Base-by-base conservation (phyloP, 1,140 invertebrate genomes). In the Brachionus angularis region DNA sequence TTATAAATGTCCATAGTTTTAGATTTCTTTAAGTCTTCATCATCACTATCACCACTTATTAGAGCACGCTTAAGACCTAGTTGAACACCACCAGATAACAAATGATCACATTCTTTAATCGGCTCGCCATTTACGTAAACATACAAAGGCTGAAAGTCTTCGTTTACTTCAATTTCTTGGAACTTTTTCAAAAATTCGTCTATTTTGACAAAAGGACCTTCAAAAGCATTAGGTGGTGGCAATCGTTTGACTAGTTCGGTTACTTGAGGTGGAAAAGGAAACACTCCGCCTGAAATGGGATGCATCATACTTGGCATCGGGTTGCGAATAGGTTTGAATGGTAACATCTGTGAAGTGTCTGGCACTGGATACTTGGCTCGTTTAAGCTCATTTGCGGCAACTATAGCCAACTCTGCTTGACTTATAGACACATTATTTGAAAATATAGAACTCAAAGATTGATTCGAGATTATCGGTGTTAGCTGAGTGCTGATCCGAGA, bases 271-370 rank as follows among this genome's bases (percentile, higher is more conserved):
- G 94, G 94, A 75, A 91, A 85, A 0, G 93, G 93, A 83, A 97
- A 98, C 1, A 88, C 85, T 33, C 81, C 93, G 50, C 94, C 93
- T 86, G 80, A 62, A 71, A 84, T 78, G 12, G 80, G 77, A 73
- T 58, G 53, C 53, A 58, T 58, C 53, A 58, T 58, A 23, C 53
- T 34, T 3, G 53, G 53, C 36, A 58, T 84, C 82, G 16, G 29
- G 18, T 70, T 70, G 49, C 64, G 18, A 1, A 77, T 78, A 1
- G 84, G 84, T 77, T 97, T 97, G 78, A 89, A 97, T 0, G 94
- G 93, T 72, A 97, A 89, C 93, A 97, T 96, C 82, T 97, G 93
- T 0, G 86, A 87, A 25, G 90, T 85, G 79, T 97, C 93, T 0
- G 94, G 93, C 49, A 86, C 84, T 1, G 89, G 88, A 55, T 90